Evolutionary conservation across 2,113 vertebrate genomes (phyloP).

Genomic region (Isurus oxyrinchus): DNA sequence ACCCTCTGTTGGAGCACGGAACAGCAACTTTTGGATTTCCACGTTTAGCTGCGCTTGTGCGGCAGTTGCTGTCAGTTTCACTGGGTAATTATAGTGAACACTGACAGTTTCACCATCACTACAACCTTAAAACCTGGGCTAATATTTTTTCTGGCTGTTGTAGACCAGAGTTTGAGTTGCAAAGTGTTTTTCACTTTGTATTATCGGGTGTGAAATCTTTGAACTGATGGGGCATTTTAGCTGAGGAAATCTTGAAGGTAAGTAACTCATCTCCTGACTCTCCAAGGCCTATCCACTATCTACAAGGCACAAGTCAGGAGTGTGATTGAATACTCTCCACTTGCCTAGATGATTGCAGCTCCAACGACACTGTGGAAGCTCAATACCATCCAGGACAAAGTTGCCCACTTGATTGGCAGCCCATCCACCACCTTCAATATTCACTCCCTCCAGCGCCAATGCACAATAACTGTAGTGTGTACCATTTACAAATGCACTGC

Average conservation of each 20-base stretch:
- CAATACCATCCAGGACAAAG: too few species aligned
- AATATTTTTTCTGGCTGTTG: background rate
- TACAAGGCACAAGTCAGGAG: too few species aligned
- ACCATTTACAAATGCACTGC: too few species aligned
- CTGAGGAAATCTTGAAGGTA: background rate
- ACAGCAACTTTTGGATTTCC: background rate
- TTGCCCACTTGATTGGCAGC: too few species aligned
- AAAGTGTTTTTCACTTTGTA: background rate
- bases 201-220: background rate
- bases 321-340: too few species aligned
- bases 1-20: background rate
- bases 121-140: background rate
- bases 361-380: too few species aligned
- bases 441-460: too few species aligned
- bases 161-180: background rate
- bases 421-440: too few species aligned
- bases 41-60: background rate
- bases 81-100: background rate
- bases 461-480: too few species aligned
- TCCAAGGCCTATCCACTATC: too few species aligned
- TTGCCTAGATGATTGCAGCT: too few species aligned
- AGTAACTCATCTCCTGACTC: too few species aligned
- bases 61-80: background rate
- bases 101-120: background rate
- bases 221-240: background rate